A percentile compares a stretch with the other conserved stretches of the same genome.
These are phyloP conservation scores for Notechis scutatus DNA, from an alignment of 2,113 vertebrate species.

Conservation along the genomic window DNA sequence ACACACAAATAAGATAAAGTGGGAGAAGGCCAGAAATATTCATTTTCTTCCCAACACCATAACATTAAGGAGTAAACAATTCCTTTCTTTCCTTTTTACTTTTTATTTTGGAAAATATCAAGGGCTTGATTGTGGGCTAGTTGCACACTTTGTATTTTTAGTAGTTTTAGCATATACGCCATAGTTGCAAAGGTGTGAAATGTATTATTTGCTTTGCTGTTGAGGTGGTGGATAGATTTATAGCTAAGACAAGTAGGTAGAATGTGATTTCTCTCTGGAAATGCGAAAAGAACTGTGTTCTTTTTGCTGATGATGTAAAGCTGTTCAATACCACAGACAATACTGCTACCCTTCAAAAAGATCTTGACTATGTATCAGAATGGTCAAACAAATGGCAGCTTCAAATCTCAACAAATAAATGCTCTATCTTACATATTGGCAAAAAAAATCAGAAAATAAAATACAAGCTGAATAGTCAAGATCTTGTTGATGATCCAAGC, in stretches of 20 bases:
- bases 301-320: too few relatives aligned
- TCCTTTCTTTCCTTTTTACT: not conserved
- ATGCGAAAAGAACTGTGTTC: not conserved
- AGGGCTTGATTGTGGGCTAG: not conserved
- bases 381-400: too few relatives aligned
- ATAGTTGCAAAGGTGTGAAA: not conserved
- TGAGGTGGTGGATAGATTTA: not conserved
- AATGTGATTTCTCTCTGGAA: not conserved
- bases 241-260: not conserved
- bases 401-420: too few relatives aligned
- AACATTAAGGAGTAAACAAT: not conserved
- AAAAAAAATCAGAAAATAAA: too few relatives aligned
- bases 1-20: not conserved
- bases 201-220: not conserved
- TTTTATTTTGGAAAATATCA: not conserved
- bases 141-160: not conserved
- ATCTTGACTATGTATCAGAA: too few relatives aligned
- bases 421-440: too few relatives aligned
- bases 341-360: too few relatives aligned
- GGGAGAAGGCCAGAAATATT: not conserved
- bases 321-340: too few relatives aligned
- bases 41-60: not conserved
- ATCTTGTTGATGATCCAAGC: too few relatives aligned
- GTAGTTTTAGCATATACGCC: not conserved
- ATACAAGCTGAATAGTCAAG: too few relatives aligned